A percentile compares a stretch with the other conserved stretches of the same genome.
Conservation (phyloP, 2,797 vertebrate genomes). For the Gallirallus australis region DNA sequence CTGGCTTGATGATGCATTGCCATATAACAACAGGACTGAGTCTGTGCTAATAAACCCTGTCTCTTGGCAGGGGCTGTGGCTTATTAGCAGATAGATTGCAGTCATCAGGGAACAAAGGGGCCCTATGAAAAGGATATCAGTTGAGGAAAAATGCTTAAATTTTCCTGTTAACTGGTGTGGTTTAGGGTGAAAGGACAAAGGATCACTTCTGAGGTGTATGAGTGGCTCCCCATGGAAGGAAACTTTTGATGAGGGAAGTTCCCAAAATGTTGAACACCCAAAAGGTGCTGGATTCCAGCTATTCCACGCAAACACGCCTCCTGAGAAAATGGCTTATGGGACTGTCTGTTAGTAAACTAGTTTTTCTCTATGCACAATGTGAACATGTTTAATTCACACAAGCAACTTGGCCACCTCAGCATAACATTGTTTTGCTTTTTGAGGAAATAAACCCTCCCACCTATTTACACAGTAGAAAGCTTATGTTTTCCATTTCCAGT, state of each 20-base stretch:
- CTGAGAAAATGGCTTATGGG: not conserved
- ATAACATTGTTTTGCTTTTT: not conserved
- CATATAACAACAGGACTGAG: not conserved
- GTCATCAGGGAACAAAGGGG: not conserved
- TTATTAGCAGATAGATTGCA: not conserved
- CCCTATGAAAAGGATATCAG: not conserved
- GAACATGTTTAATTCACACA: not conserved
- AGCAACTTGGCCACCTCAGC: not conserved
- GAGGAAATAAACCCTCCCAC: not conserved
- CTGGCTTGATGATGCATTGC: not conserved
- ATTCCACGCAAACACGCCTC: not conserved
- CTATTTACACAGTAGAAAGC: not conserved
- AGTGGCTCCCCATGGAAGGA: not conserved
- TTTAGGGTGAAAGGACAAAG: rapidly evolving
- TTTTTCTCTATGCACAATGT: not conserved
- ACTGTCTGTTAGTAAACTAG: not conserved
- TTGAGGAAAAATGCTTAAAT: not conserved
- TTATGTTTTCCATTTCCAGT: not conserved
- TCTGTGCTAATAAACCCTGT: conserved; percentile 9
- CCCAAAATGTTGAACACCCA: not conserved
- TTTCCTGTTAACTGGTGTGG: not conserved
- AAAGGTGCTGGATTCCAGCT: not conserved
- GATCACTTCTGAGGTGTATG: not conserved
- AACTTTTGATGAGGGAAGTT: not conserved
- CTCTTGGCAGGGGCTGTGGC: not conserved